A percentile compares a stretch with the other conserved stretches of the same genome.
Evolutionary conservation across 2,113 vertebrate species (phyloP).

Genomic region (Nestor notabilis): DNA sequence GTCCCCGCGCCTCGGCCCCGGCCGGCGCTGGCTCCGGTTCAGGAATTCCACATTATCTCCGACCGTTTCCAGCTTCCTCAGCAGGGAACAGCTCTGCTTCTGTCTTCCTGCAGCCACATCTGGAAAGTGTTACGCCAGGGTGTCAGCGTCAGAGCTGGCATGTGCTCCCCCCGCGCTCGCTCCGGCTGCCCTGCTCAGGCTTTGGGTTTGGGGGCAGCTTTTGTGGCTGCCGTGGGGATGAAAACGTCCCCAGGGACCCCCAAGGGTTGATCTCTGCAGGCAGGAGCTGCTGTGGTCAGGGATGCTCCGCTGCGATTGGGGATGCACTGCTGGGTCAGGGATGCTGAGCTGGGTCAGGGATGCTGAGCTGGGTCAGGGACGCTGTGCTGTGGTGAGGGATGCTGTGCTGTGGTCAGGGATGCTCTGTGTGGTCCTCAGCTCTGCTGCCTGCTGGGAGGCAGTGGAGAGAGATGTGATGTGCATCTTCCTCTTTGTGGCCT

Average conservation of each 20-base stretch:
- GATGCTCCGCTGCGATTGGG: too few relatives aligned
- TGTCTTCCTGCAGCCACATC: conserved; percentile 64
- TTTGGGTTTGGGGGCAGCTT: not conserved
- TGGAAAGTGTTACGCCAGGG: conserved; percentile 68
- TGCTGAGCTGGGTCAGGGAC: rapidly evolving
- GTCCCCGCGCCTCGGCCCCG: not conserved
- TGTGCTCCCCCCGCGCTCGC: not conserved
- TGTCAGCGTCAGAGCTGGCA: conserved; percentile 44
- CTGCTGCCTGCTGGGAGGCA: not conserved
- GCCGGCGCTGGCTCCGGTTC: conserved; percentile 58
- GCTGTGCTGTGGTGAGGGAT: not conserved
- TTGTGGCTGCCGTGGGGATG: not conserved
- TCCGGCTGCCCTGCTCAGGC: not conserved
- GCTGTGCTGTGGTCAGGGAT: not conserved
- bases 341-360: rapidly evolving
- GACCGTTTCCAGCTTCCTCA: conserved; percentile 69
- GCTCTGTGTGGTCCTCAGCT: not conserved
- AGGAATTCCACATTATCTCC: conserved; percentile 68
- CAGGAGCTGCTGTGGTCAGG: not conserved
- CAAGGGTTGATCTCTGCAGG: not conserved
- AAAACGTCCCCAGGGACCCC: not conserved
- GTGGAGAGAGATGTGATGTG: not conserved
- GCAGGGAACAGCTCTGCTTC: conserved; percentile 71
- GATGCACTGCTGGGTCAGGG: not conserved
- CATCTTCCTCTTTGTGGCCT: not conserved